Percentiles rank a stretch among this genome's conserved stretches.
These are phyloP conservation scores for Oryzias curvinotus DNA, from an alignment of 2,113 vertebrate genomes.

Conservation along the genomic window DNA sequence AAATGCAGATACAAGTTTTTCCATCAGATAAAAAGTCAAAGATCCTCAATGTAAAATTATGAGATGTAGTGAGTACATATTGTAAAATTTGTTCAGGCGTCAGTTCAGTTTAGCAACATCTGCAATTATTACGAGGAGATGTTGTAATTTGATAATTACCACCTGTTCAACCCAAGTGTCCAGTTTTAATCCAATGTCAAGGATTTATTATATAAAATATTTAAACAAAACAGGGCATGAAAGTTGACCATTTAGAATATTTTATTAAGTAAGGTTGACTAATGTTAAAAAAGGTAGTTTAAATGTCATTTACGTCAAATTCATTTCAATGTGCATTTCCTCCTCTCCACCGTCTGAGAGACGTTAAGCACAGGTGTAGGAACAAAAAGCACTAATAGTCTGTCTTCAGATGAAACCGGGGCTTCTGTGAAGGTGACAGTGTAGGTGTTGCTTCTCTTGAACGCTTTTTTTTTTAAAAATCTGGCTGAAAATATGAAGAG, in stretches of 20 bases:
- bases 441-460: slow-evolving; percentile 17
- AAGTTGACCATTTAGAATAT: neutral
- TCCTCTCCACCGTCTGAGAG: slow-evolving; percentile 3
- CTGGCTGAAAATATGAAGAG: neutral
- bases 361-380: slow-evolving; percentile 30
- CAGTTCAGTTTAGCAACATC: no score
- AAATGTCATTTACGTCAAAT: slow-evolving; percentile 15
- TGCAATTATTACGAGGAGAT: no score
- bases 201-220: no score
- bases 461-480: slow-evolving; percentile 2
- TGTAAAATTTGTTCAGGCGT: no score
- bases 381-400: slow-evolving; percentile 33
- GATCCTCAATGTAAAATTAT: no score
- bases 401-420: slow-evolving; percentile 6
- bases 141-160: no score
- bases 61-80: no score
- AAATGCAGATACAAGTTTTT: no score
- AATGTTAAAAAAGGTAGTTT: slow-evolving; percentile 2
- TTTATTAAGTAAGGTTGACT: slow-evolving; percentile 1
- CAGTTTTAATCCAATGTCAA: no score
- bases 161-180: no score
- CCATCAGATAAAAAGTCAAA: no score
- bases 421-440: slow-evolving; percentile 17
- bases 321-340: slow-evolving; percentile 11
- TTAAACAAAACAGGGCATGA: neutral